These are phyloP conservation scores for Egretta garzetta DNA, from an alignment of 2,113 vertebrate genomes.

Conservation along the genomic window DNA sequence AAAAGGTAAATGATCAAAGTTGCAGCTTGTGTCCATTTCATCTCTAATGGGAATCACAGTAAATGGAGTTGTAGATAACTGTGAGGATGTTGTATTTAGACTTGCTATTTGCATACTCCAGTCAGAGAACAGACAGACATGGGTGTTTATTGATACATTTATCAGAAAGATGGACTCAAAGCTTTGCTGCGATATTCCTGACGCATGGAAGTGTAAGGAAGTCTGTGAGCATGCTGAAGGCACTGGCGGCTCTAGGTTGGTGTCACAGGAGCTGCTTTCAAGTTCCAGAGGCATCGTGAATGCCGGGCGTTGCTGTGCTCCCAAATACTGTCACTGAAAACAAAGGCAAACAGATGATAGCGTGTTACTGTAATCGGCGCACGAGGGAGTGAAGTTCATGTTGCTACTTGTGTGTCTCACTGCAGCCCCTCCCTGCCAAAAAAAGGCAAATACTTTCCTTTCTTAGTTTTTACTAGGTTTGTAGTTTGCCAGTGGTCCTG, in stretches of 20 bases:
- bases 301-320: neutral
- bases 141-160: neutral
- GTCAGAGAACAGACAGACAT: neutral
- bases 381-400: neutral
- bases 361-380: fast-evolving
- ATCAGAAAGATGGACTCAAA: neutral
- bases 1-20: neutral
- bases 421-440: neutral
- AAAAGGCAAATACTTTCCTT: neutral
- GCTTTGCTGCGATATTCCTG: neutral
- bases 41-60: neutral
- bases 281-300: neutral
- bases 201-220: neutral
- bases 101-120: neutral
- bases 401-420: neutral
- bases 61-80: neutral
- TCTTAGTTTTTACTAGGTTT: neutral
- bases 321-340: neutral
- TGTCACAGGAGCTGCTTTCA: neutral
- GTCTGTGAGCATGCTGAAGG: neutral
- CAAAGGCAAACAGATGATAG: neutral
- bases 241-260: neutral
- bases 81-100: neutral
- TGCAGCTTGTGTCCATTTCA: neutral
- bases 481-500: neutral